Percentiles rank a stretch among this genome's conserved stretches.
Evolutionary conservation across 2,797 vertebrate species (phyloP).

Genomic region (Acrossocheilus wenchowensis): DNA sequence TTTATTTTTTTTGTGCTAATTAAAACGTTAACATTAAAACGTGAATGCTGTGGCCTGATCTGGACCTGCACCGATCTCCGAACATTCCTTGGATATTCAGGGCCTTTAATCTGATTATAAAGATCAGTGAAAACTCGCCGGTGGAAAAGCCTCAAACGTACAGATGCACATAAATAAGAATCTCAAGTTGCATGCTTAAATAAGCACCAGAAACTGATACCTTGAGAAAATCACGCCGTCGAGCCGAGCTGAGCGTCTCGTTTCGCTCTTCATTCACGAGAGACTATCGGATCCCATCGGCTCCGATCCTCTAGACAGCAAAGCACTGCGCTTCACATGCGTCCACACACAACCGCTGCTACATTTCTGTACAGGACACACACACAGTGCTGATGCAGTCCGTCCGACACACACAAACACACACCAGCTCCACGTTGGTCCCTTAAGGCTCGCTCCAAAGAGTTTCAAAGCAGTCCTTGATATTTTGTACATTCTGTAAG

Average conservation of each 20-base stretch:
- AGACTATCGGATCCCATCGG: neutral
- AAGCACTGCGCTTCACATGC: slow-evolving; percentile 59
- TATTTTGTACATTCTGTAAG: slow-evolving; percentile 73
- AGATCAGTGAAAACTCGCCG: neutral
- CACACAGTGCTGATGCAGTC: neutral
- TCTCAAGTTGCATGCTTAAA: slow-evolving; percentile 8
- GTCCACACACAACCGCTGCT: slow-evolving; percentile 62
- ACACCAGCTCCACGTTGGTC: slow-evolving; percentile 77
- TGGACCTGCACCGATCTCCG: slow-evolving; percentile 72
- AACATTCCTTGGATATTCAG: slow-evolving; percentile 20
- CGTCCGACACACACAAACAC: slow-evolving; percentile 51
- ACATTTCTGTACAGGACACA: slow-evolving; percentile 68
- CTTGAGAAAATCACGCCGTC: neutral
- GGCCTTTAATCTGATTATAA: neutral
- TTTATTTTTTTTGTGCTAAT: neutral
- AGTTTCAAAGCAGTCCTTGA: slow-evolving; percentile 64
- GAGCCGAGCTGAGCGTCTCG: neutral
- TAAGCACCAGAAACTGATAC: slow-evolving; percentile 15
- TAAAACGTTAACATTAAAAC: neutral
- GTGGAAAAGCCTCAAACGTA: neutral
- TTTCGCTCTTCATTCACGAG: neutral
- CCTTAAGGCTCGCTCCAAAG: slow-evolving; percentile 80
- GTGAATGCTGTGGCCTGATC: neutral
- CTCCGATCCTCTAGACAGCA: slow-evolving; percentile 20
- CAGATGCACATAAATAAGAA: neutral